phyloP scores from a whole-genome alignment of 2,797 vertebrate genomes.

The Stomatorhinus walkeri region DNA sequence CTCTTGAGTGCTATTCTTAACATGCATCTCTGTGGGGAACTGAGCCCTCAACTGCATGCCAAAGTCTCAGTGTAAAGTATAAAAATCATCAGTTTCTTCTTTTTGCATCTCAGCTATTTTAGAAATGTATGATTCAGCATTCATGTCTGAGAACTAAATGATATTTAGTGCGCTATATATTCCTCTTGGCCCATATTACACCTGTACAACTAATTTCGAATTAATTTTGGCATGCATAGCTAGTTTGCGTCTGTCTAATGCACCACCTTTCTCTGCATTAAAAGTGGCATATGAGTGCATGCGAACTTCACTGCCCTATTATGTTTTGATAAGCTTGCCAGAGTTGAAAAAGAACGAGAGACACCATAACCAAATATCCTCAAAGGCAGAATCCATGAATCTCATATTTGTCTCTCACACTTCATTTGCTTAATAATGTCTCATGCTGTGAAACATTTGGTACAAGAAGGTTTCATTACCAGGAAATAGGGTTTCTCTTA shows the following conservation, averaged over 20 bases:
- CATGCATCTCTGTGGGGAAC: neutral
- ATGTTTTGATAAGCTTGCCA: neutral
- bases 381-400: neutral
- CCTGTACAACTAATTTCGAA: neutral
- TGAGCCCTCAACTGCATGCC: neutral
- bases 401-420: neutral
- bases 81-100: neutral
- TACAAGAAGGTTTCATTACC: constrained; percentile 7
- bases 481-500: neutral
- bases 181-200: neutral
- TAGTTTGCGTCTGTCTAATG: neutral
- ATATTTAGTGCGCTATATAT: neutral
- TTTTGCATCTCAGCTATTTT: constrained; percentile 7
- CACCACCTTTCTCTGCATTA: neutral
- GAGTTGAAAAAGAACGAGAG: neutral
- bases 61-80: neutral
- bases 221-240: neutral
- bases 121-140: neutral
- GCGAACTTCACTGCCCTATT: neutral
- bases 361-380: neutral
- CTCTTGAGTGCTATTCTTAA: neutral
- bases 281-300: neutral
- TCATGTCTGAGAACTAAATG: neutral
- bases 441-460: constrained; percentile 12
- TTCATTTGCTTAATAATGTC: constrained; percentile 16